A percentile compares a stretch with the other conserved stretches of the same genome.
phyloP scores from a whole-genome alignment of 30 jellyfish, hydroid and myxozoan species.

The Clytia hemisphaerica region DNA sequence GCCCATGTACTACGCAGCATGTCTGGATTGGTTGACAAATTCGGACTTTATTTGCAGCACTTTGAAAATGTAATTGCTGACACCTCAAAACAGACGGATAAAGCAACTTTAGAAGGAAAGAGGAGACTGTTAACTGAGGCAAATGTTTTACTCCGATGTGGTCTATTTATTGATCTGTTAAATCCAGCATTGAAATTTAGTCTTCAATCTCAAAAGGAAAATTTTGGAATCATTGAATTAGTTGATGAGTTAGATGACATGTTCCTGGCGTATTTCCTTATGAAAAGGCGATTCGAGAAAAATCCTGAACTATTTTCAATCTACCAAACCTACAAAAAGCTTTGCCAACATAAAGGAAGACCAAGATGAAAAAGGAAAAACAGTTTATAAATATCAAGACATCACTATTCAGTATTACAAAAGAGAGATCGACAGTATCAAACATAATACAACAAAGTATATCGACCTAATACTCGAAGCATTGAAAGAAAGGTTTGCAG shows the following conservation, averaged over 20 bases:
- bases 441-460: too few relatives aligned
- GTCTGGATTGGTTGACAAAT: neutral
- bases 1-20: neutral
- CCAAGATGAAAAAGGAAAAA: too few relatives aligned
- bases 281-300: too few relatives aligned
- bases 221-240: neutral
- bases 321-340: too few relatives aligned
- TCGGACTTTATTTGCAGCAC: slow-evolving; percentile 3
- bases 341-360: too few relatives aligned
- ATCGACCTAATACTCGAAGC: too few relatives aligned
- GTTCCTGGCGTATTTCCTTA: neutral
- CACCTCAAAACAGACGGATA: slow-evolving; percentile 1
- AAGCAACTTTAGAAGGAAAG: neutral
- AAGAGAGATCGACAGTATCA: too few relatives aligned
- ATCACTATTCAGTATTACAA: too few relatives aligned
- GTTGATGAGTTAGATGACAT: slow-evolving; percentile 10
- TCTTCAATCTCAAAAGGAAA: neutral
- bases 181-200: neutral
- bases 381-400: too few relatives aligned
- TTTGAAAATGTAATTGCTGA: slow-evolving; percentile 1
- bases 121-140: neutral
- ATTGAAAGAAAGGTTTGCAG: too few relatives aligned
- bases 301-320: too few relatives aligned
- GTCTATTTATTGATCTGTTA: neutral
- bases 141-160: neutral